Evolutionary conservation across 2,888 invertebrate species (phyloP).

Genomic region (Melanophora roralis): DNA sequence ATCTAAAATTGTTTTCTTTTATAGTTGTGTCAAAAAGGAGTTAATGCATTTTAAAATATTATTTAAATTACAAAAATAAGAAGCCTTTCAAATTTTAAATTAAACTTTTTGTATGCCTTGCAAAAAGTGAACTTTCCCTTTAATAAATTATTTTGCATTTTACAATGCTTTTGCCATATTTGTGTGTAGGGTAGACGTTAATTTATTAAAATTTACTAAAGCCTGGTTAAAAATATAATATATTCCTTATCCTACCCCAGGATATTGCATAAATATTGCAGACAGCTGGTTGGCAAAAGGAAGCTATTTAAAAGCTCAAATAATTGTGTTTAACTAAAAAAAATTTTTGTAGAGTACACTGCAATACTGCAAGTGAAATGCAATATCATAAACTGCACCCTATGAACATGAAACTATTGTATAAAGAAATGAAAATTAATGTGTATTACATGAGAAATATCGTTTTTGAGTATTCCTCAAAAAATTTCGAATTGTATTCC

Average conservation of each 20-base stretch:
- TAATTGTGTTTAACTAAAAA: background rate
- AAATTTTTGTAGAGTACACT: too few species aligned
- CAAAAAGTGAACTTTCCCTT: background rate
- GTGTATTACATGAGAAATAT: slow-evolving; percentile 48
- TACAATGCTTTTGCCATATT: background rate
- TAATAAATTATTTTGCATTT: slow-evolving; percentile 3
- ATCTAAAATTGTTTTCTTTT: too few species aligned
- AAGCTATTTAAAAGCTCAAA: slow-evolving; percentile 36
- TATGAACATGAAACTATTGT: slow-evolving; percentile 20
- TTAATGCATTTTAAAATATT: background rate
- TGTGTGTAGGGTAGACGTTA: too few species aligned
- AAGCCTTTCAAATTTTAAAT: slow-evolving; percentile 22
- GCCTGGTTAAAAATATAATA: background rate
- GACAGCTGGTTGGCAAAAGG: slow-evolving; percentile 10
- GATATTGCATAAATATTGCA: slow-evolving; percentile 3
- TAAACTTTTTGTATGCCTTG: background rate
- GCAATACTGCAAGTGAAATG: background rate
- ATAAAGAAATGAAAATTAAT: slow-evolving; percentile 33
- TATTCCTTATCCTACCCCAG: background rate
- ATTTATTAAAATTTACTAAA: background rate
- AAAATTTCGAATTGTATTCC: background rate
- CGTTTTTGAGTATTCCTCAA: slow-evolving; percentile 48
- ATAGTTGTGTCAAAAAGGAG: background rate
- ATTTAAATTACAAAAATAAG: slow-evolving; percentile 11
- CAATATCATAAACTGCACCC: background rate